phyloP scores from a whole-genome alignment of 2,888 invertebrate species.

The Megastigmus dorsalis region DNA sequence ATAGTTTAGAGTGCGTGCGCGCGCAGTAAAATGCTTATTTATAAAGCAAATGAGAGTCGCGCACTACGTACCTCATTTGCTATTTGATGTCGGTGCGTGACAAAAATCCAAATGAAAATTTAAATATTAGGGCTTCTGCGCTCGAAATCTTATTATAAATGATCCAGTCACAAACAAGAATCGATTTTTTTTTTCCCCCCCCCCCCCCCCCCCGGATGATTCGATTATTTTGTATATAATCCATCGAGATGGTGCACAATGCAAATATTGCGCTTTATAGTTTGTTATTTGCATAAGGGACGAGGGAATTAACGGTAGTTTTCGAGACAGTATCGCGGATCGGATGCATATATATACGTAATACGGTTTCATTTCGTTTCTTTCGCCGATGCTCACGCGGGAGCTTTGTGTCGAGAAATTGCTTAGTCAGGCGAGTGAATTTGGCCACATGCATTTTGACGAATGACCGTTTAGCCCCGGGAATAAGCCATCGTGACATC shows the following conservation, averaged over 20 bases:
- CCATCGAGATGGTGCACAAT: neutral
- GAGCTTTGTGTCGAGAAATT: neutral
- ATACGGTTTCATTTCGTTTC: neutral
- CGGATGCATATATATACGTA: too few relatives aligned
- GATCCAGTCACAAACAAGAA: too few relatives aligned
- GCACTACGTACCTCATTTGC: too few relatives aligned
- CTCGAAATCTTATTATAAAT: too few relatives aligned
- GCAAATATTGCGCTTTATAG: neutral
- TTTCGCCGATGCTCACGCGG: conserved; percentile 1
- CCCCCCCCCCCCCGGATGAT: neutral
- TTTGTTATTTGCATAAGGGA: conserved; percentile 8
- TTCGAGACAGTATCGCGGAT: neutral
- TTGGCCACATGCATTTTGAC: conserved; percentile 4
- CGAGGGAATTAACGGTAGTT: conserved; percentile 11
- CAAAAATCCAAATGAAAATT: too few relatives aligned
- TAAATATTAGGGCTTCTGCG: too few relatives aligned
- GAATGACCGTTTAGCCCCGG: neutral
- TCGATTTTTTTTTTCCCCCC: too few relatives aligned
- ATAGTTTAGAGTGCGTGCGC: too few relatives aligned
- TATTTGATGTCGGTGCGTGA: too few relatives aligned
- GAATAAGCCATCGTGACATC: neutral
- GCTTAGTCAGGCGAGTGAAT: conserved; percentile 16
- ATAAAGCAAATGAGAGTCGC: too few relatives aligned
- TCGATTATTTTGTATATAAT: conserved; percentile 8
- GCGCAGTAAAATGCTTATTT: too few relatives aligned